These are phyloP conservation scores for Drosophila diplacantha DNA, from an alignment of 2,888 invertebrate genomes.

Conservation along the genomic window DNA sequence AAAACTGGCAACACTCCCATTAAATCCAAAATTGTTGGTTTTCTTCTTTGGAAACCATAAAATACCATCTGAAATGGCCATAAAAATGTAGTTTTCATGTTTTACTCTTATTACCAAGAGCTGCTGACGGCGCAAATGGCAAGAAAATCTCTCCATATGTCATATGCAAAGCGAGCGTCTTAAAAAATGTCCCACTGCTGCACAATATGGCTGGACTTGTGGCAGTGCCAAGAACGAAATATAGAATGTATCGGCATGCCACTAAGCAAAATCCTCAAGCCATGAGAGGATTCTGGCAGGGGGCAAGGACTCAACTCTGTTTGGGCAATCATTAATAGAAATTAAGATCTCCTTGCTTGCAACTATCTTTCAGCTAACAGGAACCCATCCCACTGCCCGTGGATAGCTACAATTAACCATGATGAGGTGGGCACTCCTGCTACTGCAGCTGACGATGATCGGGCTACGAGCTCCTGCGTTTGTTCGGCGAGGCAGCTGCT, in stretches of 20 bases:
- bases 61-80: conserved; percentile 18
- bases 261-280: conserved; percentile 12
- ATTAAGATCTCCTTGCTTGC: no score
- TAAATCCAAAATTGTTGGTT: conserved; percentile 20
- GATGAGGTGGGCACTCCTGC: conserved; percentile 7
- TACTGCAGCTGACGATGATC: conserved; percentile 40
- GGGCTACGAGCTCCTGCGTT: conserved; percentile 34
- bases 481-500: conserved; percentile 36
- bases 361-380: no score
- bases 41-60: conserved; percentile 31
- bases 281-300: neutral
- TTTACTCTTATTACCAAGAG: conserved; percentile 7
- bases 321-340: neutral
- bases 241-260: neutral
- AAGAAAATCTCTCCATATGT: conserved; percentile 26
- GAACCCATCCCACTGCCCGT: neutral
- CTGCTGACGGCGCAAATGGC: conserved; percentile 36
- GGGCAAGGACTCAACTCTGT: neutral
- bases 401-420: conserved; percentile 5
- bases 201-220: conserved; percentile 19
- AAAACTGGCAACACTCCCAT: neutral
- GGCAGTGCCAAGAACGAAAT: conserved; percentile 1
- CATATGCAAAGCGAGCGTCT: conserved; percentile 27
- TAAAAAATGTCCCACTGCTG: conserved; percentile 11
- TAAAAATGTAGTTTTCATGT: conserved; percentile 24